Conservation (phyloP, 2,888 invertebrate genomes). For the Melieria crassipennis region DNA sequence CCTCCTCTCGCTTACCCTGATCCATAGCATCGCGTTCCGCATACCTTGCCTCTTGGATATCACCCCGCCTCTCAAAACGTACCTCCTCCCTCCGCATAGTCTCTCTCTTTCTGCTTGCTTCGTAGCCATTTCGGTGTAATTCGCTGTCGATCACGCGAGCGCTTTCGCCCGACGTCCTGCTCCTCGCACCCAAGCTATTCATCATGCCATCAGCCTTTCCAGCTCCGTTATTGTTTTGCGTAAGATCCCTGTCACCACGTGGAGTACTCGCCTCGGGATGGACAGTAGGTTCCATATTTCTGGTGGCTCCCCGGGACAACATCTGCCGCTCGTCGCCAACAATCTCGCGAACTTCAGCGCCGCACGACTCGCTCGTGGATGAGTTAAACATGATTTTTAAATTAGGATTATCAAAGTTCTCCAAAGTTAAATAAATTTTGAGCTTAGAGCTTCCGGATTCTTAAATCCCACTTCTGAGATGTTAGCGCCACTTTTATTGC, state of each 20-base stretch:
- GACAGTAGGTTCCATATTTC: no score
- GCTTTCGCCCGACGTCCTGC: not conserved
- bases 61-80: no score
- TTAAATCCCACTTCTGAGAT: not conserved
- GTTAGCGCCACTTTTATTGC: not conserved
- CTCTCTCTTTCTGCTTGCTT: not conserved
- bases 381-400: not conserved
- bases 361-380: not conserved
- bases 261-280: not conserved
- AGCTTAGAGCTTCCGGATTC: not conserved
- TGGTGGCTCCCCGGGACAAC: not conserved
- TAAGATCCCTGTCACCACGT: not conserved
- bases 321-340: not conserved
- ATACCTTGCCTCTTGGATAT: no score
- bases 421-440: no score
- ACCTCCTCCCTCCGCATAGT: no score
- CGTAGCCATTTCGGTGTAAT: not conserved
- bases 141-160: not conserved
- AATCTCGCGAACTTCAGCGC: not conserved
- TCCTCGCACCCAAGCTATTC: not conserved
- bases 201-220: not conserved
- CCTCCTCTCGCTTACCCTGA: no score
- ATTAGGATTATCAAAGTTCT: no score
- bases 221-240: not conserved
- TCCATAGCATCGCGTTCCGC: no score